Evolutionary conservation across 2,113 vertebrate genomes (phyloP), one percentile per base, ranked within the genome.

Genomic region (Talpa occidentalis): DNA sequence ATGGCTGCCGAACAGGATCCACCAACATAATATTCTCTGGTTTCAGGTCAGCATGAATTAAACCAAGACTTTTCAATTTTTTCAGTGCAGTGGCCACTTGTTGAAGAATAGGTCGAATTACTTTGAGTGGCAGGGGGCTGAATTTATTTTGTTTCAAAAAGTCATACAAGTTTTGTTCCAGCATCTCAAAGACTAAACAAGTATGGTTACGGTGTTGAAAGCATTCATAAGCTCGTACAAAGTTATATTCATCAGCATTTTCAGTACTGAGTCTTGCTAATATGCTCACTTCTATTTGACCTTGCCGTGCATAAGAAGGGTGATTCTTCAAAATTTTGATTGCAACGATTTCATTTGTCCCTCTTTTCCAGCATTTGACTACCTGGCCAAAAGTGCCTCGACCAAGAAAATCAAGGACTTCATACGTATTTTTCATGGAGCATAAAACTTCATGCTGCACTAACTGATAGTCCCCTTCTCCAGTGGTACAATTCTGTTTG

Each of bases 1-100:
- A 99, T 92, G 99, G 99, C 98, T 99, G 99, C 95, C 99, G 99
- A 95, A 99, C 98, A 88, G 99, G 99, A 98, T 99, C 99, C 98
- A 99, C 99, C 98, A 99, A 98, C 99, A 99, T 99, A 98, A 99
- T 99, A 98, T 99, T 99, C 98, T 99, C 99, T 69, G 99, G 99
- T 98, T 99, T 99, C 96, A 99, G 99, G 98, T 99, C 99, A 96
- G 99, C 99, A 93, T 99, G 99, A 97, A 99, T 99, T 98, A 99
- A 99, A 98, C 99, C 99, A 98, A 99, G 99, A 98, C 98, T 99
- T 98, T 99, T 99, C 47, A 99, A 97, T 98, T 99, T 99, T 98
- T 99, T 99, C 98, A 99, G 99, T 95, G 99, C 99, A 96, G 99
- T 99, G 93, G 99, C 99, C 97, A 99, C 99, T 98, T 99, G 99